Conservation (phyloP, 2,888 invertebrate genomes). For the Volucella inflata region DNA sequence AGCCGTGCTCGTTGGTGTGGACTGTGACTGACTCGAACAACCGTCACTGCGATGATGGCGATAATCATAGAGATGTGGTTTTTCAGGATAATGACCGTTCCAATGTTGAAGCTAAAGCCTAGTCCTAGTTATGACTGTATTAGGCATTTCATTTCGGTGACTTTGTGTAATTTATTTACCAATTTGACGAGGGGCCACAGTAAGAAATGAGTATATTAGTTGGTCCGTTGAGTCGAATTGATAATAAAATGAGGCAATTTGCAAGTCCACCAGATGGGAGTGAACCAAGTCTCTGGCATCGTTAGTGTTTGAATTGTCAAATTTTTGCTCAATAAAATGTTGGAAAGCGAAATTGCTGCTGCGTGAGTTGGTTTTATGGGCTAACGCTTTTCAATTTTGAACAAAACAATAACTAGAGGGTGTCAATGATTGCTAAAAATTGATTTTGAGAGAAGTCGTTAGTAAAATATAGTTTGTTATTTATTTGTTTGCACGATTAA, state of each 20-base stretch:
- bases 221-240: slow-evolving; percentile 62
- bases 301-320: slow-evolving; percentile 62
- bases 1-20: slow-evolving; percentile 19
- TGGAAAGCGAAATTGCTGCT: slow-evolving; percentile 27
- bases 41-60: slow-evolving; percentile 11
- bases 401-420: neutral
- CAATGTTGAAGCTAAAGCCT: slow-evolving; percentile 14
- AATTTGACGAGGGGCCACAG: slow-evolving; percentile 23
- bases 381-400: slow-evolving; percentile 47
- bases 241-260: slow-evolving; percentile 73
- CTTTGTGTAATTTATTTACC: slow-evolving; percentile 66
- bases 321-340: slow-evolving; percentile 62
- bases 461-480: too few relatives aligned
- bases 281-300: slow-evolving; percentile 1
- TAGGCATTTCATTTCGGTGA: slow-evolving; percentile 66
- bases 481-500: too few relatives aligned
- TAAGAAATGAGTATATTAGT: slow-evolving; percentile 71
- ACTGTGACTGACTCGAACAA: slow-evolving; percentile 31
- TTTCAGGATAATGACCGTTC: slow-evolving; percentile 52
- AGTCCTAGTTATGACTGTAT: slow-evolving; percentile 33
- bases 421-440: neutral
- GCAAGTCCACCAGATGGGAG: slow-evolving; percentile 59
- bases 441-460: neutral
- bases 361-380: slow-evolving; percentile 42
- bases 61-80: slow-evolving; percentile 63